Evolutionary conservation across 2,797 vertebrate genomes (phyloP), one percentile per base, ranked within the genome.

Genomic region (Tachyglossus aculeatus): DNA sequence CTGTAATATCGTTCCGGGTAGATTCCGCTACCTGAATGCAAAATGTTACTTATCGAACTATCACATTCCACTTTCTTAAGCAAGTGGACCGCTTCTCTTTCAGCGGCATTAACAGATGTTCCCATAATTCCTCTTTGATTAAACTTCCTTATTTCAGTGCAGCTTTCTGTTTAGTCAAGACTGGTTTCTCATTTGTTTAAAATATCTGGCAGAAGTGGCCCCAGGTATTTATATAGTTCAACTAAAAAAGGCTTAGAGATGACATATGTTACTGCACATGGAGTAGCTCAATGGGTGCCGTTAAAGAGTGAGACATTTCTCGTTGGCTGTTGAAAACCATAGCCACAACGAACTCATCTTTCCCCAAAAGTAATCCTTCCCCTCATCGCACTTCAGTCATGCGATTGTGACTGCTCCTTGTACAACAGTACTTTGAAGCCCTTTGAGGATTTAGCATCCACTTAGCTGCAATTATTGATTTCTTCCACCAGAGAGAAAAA

Each of bases 161-260:
- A 73, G n/a, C 25, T 58, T 34, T 39, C 60, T 77, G n/a, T n/a
- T n/a, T 52, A 54, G 5, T 68, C 47, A 60, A 55, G 13, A 70
- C 27, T 1, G 32, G 3, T 18, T 8, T 50, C 65, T 63, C 32
- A 27, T 34, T 12, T 48, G 15, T 27, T 67, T 47, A 39, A 32
- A 8, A 13, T n/a, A n/a, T 24, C 34, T 58, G 59, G 31, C 29
- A 64, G 18, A 22, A 7, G 4, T 32, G 27, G 25, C 0, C 4
- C 36, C 11, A 22, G 9, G 45, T 48, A 39, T 54, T 75, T 77
- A 60, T 3, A 8, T 61, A 16, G 18, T 67, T 41, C 34, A 53
- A 50, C 36, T 33, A 11, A n/a, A 50, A 59, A 52, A 73, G 11
- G 25, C 9, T 3, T 6, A 24, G 29, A 48, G 36, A 40, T 60